phyloP scores from a whole-genome alignment of 1,140 invertebrate genomes.

The Drosophila ironensis region DNA sequence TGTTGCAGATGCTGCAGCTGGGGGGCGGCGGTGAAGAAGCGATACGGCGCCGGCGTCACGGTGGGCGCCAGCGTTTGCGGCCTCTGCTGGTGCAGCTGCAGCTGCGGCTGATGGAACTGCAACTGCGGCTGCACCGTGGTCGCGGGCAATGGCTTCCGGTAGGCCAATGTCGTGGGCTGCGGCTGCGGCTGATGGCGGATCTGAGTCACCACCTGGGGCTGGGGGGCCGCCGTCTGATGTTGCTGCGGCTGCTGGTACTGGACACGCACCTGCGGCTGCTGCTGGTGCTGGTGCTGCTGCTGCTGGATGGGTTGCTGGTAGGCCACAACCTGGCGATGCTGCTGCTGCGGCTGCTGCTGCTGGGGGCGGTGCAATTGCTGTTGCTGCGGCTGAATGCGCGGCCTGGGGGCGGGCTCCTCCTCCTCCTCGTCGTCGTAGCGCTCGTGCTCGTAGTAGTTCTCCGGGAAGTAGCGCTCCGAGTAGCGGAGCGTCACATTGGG shows the following conservation, averaged over 20 bases:
- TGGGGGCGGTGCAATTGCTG: slow-evolving; percentile 57
- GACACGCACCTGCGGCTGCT: slow-evolving; percentile 42
- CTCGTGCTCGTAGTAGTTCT: slow-evolving; percentile 88
- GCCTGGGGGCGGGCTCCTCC: slow-evolving; percentile 78
- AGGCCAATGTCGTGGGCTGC: slow-evolving; percentile 67
- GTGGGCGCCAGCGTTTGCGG: slow-evolving; percentile 66
- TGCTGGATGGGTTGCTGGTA: slow-evolving; percentile 61
- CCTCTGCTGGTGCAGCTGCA: slow-evolving; percentile 49
- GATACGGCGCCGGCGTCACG: slow-evolving; percentile 78
- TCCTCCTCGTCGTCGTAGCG: slow-evolving; percentile 86
- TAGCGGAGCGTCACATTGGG: slow-evolving; percentile 90
- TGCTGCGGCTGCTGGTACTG: slow-evolving; percentile 41
- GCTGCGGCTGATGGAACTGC: slow-evolving; percentile 59
- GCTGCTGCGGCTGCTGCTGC: slow-evolving; percentile 34
- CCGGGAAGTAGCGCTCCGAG: slow-evolving; percentile 91
- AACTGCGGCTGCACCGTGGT: slow-evolving; percentile 75
- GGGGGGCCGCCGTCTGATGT: slow-evolving; percentile 41
- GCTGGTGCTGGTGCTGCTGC: slow-evolving; percentile 38
- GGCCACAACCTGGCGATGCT: slow-evolving; percentile 66
- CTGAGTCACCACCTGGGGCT: slow-evolving; percentile 63
- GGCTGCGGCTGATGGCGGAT: slow-evolving; percentile 62
- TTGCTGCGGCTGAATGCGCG: slow-evolving; percentile 71
- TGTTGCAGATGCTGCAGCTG: slow-evolving; percentile 77
- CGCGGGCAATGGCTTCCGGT: slow-evolving; percentile 68
- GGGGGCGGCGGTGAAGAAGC: slow-evolving; percentile 76